Percentiles rank a stretch among this genome's conserved stretches.
These are phyloP conservation scores for Eudyptes chrysolophus DNA, from an alignment of 2,113 vertebrate genomes.

Conservation along the genomic window DNA sequence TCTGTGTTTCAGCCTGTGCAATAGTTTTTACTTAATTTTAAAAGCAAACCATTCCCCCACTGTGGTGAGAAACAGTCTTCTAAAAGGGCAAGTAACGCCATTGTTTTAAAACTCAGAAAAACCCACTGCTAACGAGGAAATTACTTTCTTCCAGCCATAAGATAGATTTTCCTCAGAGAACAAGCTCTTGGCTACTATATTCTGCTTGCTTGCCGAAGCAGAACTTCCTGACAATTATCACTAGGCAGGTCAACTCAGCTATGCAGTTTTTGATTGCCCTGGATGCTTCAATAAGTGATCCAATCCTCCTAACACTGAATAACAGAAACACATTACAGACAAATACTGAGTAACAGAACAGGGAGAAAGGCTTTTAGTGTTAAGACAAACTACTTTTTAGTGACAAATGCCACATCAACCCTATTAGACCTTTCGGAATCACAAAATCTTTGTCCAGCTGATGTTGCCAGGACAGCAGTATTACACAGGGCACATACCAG, in stretches of 20 bases:
- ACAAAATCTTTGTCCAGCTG: background rate
- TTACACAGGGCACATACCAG: background rate
- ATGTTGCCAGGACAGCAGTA: constrained; percentile 13
- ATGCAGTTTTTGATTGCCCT: constrained; percentile 11
- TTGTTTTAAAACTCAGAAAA: background rate
- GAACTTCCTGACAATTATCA: constrained; percentile 49
- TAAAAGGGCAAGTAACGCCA: background rate
- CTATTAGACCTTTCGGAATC: background rate
- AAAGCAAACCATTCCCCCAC: background rate
- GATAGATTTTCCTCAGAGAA: background rate
- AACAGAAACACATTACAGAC: constrained; percentile 5
- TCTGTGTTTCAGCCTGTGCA: background rate
- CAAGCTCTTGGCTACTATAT: constrained; percentile 1
- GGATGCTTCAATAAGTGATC: constrained; percentile 24
- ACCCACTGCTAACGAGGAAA: background rate
- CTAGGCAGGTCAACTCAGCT: constrained; percentile 28
- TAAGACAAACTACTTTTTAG: background rate
- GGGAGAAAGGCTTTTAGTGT: background rate
- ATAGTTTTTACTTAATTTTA: background rate
- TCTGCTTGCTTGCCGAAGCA: constrained; percentile 50
- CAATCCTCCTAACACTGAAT: background rate
- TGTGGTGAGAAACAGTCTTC: background rate
- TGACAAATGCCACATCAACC: background rate
- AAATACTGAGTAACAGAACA: background rate
- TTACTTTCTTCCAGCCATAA: background rate